Evolutionary conservation across 1,140 invertebrate genomes (phyloP).

Genomic region (Neodiprion fabricii): DNA sequence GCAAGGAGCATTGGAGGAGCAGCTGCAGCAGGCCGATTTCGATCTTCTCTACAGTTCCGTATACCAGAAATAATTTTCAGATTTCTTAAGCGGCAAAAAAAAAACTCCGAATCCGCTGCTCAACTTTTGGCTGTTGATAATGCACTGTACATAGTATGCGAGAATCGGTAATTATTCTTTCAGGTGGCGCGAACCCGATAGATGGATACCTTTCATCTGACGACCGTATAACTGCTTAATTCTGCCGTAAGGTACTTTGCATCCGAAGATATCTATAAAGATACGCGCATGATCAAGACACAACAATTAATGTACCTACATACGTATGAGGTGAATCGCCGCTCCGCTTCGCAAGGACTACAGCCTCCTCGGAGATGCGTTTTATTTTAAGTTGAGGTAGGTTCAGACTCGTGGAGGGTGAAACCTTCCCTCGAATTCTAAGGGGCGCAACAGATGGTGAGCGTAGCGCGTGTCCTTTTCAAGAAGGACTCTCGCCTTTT

Average conservation of each 20-base stretch:
- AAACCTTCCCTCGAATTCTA: conserved; percentile 13
- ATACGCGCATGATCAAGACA: neutral
- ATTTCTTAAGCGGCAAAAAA: neutral
- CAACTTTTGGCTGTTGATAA: neutral
- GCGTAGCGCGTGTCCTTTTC: conserved; percentile 26
- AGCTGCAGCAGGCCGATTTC: conserved; percentile 40
- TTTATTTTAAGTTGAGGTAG: conserved; percentile 8
- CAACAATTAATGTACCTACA: neutral
- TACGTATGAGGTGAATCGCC: neutral
- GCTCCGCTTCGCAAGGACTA: neutral
- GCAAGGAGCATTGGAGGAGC: conserved; percentile 25
- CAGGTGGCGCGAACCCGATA: neutral
- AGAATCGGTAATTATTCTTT: neutral
- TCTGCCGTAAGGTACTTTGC: neutral
- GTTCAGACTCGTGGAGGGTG: conserved; percentile 24
- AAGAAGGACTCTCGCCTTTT: neutral
- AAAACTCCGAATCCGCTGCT: neutral
- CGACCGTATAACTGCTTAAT: neutral
- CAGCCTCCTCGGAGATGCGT: neutral
- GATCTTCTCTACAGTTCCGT: neutral
- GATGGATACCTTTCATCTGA: neutral
- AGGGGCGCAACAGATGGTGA: conserved; percentile 47
- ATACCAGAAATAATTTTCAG: too few relatives aligned
- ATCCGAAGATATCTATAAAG: neutral
- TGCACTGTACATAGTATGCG: neutral